phyloP scores from a whole-genome alignment of 2,888 invertebrate genomes.

The Rhagonycha lutea region DNA sequence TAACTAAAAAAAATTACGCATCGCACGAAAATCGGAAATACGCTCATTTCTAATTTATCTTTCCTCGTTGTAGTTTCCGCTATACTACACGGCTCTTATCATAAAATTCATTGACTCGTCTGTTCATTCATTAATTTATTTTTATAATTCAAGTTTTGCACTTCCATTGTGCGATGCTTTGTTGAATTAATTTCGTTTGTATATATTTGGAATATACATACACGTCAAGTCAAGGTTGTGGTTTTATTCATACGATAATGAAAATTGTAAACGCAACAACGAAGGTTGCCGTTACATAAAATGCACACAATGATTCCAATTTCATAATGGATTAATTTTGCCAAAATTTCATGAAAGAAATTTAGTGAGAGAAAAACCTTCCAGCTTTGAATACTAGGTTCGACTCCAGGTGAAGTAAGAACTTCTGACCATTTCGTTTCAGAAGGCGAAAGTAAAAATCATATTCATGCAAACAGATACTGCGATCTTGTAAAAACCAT shows the following conservation, averaged over 20 bases:
- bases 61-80: conserved; percentile 38
- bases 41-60: conserved; percentile 35
- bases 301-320: background rate
- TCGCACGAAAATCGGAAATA: background rate
- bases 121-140: conserved; percentile 20
- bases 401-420: no score
- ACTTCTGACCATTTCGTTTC: no score
- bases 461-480: no score
- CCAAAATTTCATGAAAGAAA: background rate
- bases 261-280: background rate
- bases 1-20: background rate
- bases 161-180: conserved; percentile 9
- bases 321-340: background rate
- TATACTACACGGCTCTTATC: conserved; percentile 33
- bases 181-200: conserved; percentile 10
- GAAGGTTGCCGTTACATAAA: background rate
- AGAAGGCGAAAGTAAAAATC: no score
- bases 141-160: conserved; percentile 21
- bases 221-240: conserved; percentile 8
- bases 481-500: no score
- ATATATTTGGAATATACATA: background rate
- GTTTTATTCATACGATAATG: background rate
- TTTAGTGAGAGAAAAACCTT: no score
- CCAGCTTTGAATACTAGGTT: no score
- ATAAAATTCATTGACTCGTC: conserved; percentile 39